These are phyloP conservation scores for Vulpes lagopus DNA, from an alignment of 2,113 vertebrate genomes.

Conservation along the genomic window DNA sequence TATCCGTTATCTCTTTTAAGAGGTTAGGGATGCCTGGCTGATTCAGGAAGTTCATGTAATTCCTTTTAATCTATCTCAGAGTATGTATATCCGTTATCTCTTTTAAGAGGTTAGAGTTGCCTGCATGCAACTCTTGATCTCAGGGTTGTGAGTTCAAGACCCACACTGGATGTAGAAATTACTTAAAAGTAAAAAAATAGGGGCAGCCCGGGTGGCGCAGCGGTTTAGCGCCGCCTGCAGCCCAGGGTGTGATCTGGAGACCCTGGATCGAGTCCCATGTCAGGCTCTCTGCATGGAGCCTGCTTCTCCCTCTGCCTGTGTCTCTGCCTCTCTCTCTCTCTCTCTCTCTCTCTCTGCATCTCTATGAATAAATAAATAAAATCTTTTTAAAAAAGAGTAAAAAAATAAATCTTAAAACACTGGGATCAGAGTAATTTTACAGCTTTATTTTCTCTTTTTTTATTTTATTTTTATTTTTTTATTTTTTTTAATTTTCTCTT, in stretches of 20 bases:
- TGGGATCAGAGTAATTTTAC: not conserved
- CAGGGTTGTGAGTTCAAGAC: not conserved
- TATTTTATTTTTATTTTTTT: no score
- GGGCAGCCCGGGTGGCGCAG: no score
- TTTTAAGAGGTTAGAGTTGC: not conserved
- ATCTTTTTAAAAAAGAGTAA: not conserved
- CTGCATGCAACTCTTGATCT: not conserved
- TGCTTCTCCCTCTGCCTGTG: no score
- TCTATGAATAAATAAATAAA: no score
- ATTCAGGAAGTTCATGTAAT: not conserved
- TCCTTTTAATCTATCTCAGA: not conserved
- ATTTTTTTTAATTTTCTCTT: not conserved
- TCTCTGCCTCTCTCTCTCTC: no score
- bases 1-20: not conserved
- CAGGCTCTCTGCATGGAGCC: no score
- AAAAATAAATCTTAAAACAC: not conserved
- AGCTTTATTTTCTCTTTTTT: not conserved
- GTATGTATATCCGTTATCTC: not conserved
- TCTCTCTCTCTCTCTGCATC: no score
- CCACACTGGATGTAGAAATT: not conserved
- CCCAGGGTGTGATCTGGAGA: no score
- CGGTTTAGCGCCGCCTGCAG: no score
- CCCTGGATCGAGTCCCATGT: no score
- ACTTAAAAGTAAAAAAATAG: not conserved
- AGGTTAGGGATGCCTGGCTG: not conserved